These are phyloP conservation scores for Pseudonaja textilis DNA, from an alignment of 2,113 vertebrate genomes.

Conservation along the genomic window DNA sequence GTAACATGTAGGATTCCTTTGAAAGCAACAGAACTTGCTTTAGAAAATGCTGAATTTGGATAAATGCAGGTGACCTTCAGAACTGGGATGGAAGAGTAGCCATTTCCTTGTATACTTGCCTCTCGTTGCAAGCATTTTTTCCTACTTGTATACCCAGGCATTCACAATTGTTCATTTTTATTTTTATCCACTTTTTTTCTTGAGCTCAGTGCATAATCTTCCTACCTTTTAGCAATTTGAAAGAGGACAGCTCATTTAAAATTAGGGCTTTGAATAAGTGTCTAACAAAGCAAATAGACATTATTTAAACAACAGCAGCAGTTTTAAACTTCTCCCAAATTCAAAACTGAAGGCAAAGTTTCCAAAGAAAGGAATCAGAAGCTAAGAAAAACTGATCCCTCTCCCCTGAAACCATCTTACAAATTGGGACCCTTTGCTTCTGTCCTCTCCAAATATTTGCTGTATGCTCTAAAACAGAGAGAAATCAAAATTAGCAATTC, in stretches of 20 bases:
- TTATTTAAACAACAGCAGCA: background rate
- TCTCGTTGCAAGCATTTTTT: background rate
- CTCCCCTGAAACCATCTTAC: background rate
- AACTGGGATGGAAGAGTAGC: background rate
- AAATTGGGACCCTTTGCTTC: background rate
- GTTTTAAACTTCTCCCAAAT: background rate
- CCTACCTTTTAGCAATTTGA: background rate
- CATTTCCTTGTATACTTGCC: background rate
- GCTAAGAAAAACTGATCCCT: background rate
- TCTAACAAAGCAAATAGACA: background rate
- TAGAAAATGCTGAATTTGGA: background rate
- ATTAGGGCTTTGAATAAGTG: background rate
- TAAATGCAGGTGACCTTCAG: background rate
- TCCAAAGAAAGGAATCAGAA: background rate
- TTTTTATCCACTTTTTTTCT: background rate
- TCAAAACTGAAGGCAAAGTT: background rate
- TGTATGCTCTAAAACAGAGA: background rate
- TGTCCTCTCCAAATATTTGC: background rate
- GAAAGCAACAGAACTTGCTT: background rate
- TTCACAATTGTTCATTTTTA: background rate
- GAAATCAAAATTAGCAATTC: background rate
- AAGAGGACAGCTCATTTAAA: background rate
- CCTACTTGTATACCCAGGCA: background rate
- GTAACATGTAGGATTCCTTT: background rate
- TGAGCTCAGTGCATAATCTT: background rate